Percentiles rank a stretch among this genome's conserved stretches.
These are phyloP conservation scores for Caenorhabditis panamensis DNA, from an alignment of 2,888 invertebrate genomes.

Conservation along the genomic window DNA sequence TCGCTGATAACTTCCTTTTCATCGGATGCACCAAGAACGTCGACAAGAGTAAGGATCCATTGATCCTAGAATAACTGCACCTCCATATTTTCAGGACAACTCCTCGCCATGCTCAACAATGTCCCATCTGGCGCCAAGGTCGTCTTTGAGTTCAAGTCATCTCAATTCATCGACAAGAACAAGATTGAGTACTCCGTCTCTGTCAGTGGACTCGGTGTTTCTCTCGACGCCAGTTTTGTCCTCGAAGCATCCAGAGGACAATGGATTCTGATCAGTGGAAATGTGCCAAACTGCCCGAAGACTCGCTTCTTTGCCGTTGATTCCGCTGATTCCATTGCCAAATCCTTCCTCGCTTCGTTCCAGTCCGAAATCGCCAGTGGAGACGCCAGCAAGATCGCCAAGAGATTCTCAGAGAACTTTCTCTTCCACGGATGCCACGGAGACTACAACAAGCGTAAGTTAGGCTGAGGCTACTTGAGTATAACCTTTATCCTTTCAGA, in stretches of 20 bases:
- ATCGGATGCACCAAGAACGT: neutral
- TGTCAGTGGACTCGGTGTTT: neutral
- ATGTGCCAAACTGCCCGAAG: neutral
- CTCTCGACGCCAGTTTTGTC: neutral
- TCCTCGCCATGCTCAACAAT: neutral
- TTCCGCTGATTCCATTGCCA: too few species aligned
- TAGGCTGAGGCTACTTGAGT: neutral
- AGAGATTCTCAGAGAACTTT: neutral
- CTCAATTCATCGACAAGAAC: neutral
- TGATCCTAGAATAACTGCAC: neutral
- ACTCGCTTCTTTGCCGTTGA: too few species aligned
- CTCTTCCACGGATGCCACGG: neutral
- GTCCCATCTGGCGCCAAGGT: neutral
- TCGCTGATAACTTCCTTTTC: neutral
- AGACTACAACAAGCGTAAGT: neutral
- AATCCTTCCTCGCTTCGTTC: too few species aligned
- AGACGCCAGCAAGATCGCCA: neutral
- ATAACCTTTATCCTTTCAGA: too few species aligned
- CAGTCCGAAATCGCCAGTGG: neutral
- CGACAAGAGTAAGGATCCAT: neutral
- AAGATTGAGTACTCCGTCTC: conserved; percentile 1
- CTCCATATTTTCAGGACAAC: neutral
- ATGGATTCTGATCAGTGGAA: neutral
- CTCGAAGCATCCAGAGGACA: neutral
- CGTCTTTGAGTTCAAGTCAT: neutral